These are phyloP conservation scores for Tenualosa thibaudeaui DNA, from an alignment of 2,797 vertebrate species.

Conservation along the genomic window DNA sequence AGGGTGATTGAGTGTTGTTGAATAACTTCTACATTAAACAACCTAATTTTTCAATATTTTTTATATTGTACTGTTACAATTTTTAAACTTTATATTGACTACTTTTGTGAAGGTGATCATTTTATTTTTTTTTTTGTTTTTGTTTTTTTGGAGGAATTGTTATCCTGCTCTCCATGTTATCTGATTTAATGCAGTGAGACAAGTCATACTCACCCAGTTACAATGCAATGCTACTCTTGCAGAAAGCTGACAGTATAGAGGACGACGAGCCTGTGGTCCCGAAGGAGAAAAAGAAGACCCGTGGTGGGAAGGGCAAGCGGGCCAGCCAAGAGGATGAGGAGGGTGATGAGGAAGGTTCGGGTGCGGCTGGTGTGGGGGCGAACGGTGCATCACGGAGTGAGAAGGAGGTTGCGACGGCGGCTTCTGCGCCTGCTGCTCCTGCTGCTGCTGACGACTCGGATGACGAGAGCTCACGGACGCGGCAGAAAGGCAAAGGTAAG, in stretches of 20 bases:
- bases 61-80: too few species aligned
- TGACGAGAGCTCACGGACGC: conserved; percentile 68
- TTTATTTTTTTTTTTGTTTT: not conserved
- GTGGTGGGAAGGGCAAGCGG: conserved; percentile 81
- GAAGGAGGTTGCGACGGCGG: conserved; percentile 57
- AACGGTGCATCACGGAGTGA: conserved; percentile 75
- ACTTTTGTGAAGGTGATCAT: not conserved
- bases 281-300: conserved; percentile 88
- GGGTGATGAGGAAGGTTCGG: conserved; percentile 62
- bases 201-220: too few species aligned
- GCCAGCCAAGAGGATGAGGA: conserved; percentile 80
- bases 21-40: too few species aligned
- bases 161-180: not conserved
- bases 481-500: conserved; percentile 75
- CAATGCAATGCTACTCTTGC: conserved; percentile 39
- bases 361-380: conserved; percentile 75
- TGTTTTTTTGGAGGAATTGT: not conserved
- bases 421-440: conserved; percentile 49
- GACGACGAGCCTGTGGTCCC: conserved; percentile 71
- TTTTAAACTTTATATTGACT: not conserved
- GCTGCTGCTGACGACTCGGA: conserved; percentile 73
- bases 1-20: too few species aligned
- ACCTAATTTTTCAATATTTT: too few species aligned
- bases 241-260: conserved; percentile 78
- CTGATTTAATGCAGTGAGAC: too few species aligned